Conservation (phyloP, 2,888 invertebrate species). For the Drosophila affinis region DNA sequence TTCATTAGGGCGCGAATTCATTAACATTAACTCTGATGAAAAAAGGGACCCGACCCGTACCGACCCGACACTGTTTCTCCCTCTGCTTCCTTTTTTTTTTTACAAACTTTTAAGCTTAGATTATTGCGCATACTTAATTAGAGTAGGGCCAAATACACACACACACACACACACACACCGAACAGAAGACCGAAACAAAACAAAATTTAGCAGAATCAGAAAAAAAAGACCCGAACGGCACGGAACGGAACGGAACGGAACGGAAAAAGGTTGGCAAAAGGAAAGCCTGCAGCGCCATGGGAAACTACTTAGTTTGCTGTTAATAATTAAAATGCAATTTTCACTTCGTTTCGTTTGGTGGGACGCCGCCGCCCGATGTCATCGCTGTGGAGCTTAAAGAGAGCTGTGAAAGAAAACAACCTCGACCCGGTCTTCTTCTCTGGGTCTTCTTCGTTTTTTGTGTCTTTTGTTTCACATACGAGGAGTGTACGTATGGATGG, state of each 20-base stretch:
- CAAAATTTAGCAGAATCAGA: constrained; percentile 35
- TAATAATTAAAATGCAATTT: constrained; percentile 78
- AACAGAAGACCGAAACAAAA: constrained; percentile 39
- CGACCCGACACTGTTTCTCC: constrained; percentile 18
- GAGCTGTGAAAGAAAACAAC: constrained; percentile 59
- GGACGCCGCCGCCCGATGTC: constrained; percentile 34
- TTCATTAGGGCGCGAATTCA: constrained; percentile 74
- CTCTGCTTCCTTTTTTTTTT: constrained; percentile 53
- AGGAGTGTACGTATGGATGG: neutral
- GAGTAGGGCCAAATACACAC: constrained; percentile 49
- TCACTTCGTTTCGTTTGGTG: constrained; percentile 62
- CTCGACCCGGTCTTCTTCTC: constrained; percentile 27
- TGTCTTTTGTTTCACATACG: constrained; percentile 15
- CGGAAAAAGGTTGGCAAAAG: constrained; percentile 41
- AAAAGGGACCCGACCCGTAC: constrained; percentile 41
- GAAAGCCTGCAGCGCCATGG: constrained; percentile 55
- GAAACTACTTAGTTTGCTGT: constrained; percentile 76
- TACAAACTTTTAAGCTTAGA: constrained; percentile 75
- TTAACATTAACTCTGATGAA: constrained; percentile 50
- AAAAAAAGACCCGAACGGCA: constrained; percentile 28
- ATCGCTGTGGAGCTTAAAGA: constrained; percentile 20
- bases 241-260: constrained; percentile 42
- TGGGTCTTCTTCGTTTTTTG: neutral
- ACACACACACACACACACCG: constrained; percentile 40
- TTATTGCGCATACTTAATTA: constrained; percentile 78